A percentile compares a stretch with the other conserved stretches of the same genome.
Conservation (phyloP, 1,140 invertebrate species). For the Temnothorax nylanderi region DNA sequence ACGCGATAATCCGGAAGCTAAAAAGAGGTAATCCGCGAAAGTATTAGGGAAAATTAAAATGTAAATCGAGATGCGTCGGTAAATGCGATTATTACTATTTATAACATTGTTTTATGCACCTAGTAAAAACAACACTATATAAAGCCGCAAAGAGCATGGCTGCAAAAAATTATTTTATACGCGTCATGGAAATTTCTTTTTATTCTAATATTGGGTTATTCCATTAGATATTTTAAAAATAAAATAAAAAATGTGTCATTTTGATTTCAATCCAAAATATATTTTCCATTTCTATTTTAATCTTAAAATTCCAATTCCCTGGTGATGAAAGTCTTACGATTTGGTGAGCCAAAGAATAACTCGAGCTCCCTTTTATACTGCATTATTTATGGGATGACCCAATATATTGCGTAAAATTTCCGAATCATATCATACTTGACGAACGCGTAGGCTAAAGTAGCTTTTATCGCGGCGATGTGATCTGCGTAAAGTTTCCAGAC, state of each 20-base stretch:
- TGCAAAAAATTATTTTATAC: not conserved
- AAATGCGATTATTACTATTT: not conserved
- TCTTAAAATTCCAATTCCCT: too few species aligned
- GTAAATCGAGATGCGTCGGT: not conserved
- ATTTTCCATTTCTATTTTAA: too few species aligned
- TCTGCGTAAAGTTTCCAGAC: slow-evolving; percentile 34
- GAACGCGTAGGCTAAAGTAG: not conserved
- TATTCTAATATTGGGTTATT: not conserved
- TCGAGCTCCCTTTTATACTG: too few species aligned
- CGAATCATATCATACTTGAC: not conserved
- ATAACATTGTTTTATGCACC: not conserved
- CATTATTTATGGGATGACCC: too few species aligned
- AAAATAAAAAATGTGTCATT: too few species aligned
- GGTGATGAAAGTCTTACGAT: too few species aligned
- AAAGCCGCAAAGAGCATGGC: not conserved
- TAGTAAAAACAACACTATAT: not conserved
- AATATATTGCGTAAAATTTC: not conserved
- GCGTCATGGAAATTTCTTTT: not conserved
- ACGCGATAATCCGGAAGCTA: not conserved
- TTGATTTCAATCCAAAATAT: too few species aligned
- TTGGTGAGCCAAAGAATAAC: too few species aligned
- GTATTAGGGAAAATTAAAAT: not conserved
- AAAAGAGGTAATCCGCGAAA: not conserved
- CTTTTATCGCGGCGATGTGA: slow-evolving; percentile 16
- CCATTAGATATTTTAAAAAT: too few species aligned